Evolutionary conservation across 2,797 vertebrate genomes (phyloP).

Genomic region (Vespertilio murinus): DNA sequence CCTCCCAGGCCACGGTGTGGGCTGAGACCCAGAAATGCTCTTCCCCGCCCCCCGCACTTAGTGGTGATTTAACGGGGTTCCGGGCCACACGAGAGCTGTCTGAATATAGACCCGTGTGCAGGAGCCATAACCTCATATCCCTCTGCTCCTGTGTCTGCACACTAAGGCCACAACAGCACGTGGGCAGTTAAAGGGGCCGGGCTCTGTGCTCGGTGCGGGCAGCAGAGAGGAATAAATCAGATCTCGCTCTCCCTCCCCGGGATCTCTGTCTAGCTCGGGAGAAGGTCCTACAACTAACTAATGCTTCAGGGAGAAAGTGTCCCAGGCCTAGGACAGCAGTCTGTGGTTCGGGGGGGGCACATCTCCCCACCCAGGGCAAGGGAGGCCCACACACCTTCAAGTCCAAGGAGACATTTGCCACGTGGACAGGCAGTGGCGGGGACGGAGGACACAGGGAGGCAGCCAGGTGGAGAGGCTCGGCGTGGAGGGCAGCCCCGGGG

Average conservation of each 20-base stretch:
- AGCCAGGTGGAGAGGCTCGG: background rate
- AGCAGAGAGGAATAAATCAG: background rate
- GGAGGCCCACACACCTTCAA: background rate
- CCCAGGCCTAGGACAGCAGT: background rate
- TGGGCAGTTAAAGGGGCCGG: background rate
- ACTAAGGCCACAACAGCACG: background rate
- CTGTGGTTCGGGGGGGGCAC: fast-evolving
- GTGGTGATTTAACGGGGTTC: background rate
- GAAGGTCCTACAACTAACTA: background rate
- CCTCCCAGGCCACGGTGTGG: background rate
- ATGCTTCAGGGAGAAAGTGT: background rate
- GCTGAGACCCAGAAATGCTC: background rate
- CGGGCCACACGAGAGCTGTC: background rate
- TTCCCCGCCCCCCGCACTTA: background rate
- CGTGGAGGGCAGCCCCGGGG: fast-evolving
- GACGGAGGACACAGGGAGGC: background rate
- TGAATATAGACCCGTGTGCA: background rate
- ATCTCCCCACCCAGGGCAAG: background rate
- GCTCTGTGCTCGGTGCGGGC: background rate
- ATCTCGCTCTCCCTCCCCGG: no score
- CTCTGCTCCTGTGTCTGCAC: background rate
- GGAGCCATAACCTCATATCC: background rate
- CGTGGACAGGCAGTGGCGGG: background rate
- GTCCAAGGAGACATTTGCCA: background rate
- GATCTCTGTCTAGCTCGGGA: background rate